Conservation (phyloP, 2,113 vertebrate species). For the Cynopterus brachyotis region DNA sequence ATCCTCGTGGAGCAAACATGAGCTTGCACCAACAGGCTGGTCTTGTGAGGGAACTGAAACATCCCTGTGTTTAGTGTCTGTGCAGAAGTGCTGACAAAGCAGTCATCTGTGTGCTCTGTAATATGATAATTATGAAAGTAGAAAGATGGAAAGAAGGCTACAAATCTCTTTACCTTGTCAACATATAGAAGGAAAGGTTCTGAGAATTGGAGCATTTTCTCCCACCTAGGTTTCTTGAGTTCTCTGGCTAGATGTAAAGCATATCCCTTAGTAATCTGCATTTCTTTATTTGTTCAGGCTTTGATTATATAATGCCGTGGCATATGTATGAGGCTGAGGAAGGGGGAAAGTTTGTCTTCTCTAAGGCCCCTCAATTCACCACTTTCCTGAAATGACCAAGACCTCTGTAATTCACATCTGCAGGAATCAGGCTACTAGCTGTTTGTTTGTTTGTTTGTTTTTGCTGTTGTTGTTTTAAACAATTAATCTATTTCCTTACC, state of each 20-base stretch:
- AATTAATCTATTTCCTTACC: not conserved
- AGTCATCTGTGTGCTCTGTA: not conserved
- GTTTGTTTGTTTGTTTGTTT: not conserved
- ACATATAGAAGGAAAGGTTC: not conserved
- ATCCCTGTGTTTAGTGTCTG: slow-evolving; percentile 47
- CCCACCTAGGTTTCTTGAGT: not conserved
- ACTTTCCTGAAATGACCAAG: not conserved
- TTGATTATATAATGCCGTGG: not conserved
- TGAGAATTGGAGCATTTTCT: not conserved
- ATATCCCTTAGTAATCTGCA: not conserved
- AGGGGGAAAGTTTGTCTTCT: not conserved
- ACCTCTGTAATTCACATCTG: not conserved
- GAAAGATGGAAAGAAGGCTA: not conserved
- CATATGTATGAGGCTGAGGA: not conserved
- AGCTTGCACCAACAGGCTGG: slow-evolving; percentile 60
- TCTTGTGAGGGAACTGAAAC: slow-evolving; percentile 15
- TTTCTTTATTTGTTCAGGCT: not conserved
- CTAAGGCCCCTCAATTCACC: not conserved
- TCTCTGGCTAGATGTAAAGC: not conserved
- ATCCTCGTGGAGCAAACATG: not conserved
- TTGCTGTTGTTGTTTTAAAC: not conserved
- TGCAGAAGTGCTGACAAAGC: slow-evolving; percentile 37
- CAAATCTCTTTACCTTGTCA: not conserved
- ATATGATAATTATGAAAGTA: slow-evolving; percentile 35
- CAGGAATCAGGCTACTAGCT: not conserved